phyloP scores from a whole-genome alignment of 1,140 invertebrate genomes.

The Sinonovacula constricta region DNA sequence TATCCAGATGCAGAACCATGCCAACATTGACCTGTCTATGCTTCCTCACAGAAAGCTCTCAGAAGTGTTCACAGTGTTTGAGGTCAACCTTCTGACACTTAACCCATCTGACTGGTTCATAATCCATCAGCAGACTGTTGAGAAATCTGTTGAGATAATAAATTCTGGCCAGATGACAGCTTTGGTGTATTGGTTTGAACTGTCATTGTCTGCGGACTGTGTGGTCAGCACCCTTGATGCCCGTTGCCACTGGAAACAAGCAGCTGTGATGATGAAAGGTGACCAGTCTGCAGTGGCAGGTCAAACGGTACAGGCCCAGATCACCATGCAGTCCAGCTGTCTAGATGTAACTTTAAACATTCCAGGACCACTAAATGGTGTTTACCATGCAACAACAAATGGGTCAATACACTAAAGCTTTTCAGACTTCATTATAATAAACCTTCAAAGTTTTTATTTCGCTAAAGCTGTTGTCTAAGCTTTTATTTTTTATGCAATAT shows the following conservation, averaged over 20 bases:
- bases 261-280: slow-evolving; percentile 65
- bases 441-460: too few species aligned
- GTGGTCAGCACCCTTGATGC: slow-evolving; percentile 57
- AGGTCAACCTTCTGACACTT: slow-evolving; percentile 55
- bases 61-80: slow-evolving; percentile 64
- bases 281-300: slow-evolving; percentile 49
- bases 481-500: too few species aligned
- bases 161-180: slow-evolving; percentile 66
- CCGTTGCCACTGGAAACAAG: slow-evolving; percentile 71
- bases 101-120: background rate
- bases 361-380: too few species aligned
- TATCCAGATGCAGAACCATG: slow-evolving; percentile 70
- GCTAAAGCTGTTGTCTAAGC: too few species aligned
- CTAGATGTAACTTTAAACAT: too few species aligned
- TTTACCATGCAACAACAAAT: too few species aligned
- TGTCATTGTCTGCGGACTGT: slow-evolving; percentile 58
- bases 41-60: slow-evolving; percentile 68
- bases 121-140: slow-evolving; percentile 53
- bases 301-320: slow-evolving; percentile 52
- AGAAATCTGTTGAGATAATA: slow-evolving; percentile 51
- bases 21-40: slow-evolving; percentile 70
- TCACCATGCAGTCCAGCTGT: slow-evolving; percentile 65
- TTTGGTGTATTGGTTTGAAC: slow-evolving; percentile 75
- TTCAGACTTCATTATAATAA: too few species aligned
- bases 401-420: too few species aligned